Conservation (phyloP, 2,113 vertebrate species). For the Bos javanicus region DNA sequence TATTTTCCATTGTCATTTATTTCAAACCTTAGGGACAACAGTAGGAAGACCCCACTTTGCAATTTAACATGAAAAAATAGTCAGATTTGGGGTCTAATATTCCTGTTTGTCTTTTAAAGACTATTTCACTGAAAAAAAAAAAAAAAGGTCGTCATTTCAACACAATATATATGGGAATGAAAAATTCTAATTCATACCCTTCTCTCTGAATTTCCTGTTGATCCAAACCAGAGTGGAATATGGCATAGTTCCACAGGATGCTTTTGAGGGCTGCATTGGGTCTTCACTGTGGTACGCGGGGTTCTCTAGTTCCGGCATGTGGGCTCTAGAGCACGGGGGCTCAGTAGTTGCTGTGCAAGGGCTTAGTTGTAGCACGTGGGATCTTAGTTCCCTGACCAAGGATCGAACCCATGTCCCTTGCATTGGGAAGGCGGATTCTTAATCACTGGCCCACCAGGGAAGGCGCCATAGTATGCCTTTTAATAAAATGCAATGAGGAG, state of each 20-base stretch:
- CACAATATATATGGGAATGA: not conserved
- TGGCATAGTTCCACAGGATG: rapidly evolving
- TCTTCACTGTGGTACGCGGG: not conserved
- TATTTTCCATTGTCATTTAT: not conserved
- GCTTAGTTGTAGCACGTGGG: not conserved
- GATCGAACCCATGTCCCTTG: not conserved
- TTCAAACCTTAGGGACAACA: not conserved
- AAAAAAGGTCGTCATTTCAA: not conserved
- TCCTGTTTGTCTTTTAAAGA: not conserved
- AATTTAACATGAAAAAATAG: not conserved
- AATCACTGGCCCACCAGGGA: not conserved
- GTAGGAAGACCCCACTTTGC: not conserved
- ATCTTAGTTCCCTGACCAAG: not conserved
- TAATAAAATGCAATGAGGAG: rapidly evolving
- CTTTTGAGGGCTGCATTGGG: rapidly evolving
- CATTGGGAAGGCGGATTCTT: not conserved
- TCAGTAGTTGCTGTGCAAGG: not conserved
- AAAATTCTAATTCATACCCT: not conserved
- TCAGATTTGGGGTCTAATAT: not conserved
- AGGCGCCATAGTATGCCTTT: not conserved
- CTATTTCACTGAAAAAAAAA: not conserved
- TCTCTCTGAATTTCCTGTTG: no score
- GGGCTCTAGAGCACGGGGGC: not conserved
- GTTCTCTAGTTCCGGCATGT: not conserved
- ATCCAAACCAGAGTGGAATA: not conserved